These are phyloP conservation scores for Stigmatopora argus DNA, from an alignment of 2,113 vertebrate species.

Conservation along the genomic window DNA sequence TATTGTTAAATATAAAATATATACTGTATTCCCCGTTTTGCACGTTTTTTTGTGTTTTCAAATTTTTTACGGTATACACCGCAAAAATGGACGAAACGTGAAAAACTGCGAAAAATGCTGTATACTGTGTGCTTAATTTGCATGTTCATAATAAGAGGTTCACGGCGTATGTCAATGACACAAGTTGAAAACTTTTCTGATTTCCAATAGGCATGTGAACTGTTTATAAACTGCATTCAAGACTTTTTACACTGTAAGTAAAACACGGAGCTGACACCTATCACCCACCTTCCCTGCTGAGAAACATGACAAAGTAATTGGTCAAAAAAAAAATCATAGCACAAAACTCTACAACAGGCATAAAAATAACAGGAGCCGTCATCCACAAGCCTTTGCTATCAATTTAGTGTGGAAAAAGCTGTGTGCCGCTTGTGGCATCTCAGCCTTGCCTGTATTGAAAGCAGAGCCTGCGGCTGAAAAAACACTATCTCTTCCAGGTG, in stretches of 20 bases:
- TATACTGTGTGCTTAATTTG: too few relatives aligned
- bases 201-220: constrained; percentile 37
- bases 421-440: constrained; percentile 62
- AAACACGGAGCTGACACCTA: constrained; percentile 41
- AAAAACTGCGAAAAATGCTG: too few relatives aligned
- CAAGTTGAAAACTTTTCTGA: not conserved
- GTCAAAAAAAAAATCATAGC: constrained; percentile 48
- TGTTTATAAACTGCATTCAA: constrained; percentile 38
- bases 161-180: too few relatives aligned
- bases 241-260: constrained; percentile 47
- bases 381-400: constrained; percentile 69
- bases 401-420: constrained; percentile 65
- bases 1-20: not conserved
- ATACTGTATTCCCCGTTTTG: too few relatives aligned
- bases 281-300: constrained; percentile 24
- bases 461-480: constrained; percentile 63
- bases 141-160: too few relatives aligned
- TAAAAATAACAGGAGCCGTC: constrained; percentile 60
- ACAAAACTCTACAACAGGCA: constrained; percentile 57
- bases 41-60: too few relatives aligned
- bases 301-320: constrained; percentile 41
- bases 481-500: constrained; percentile 67
- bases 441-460: constrained; percentile 58
- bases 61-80: too few relatives aligned
- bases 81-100: too few relatives aligned